Percentiles rank a stretch among this genome's conserved stretches.
Evolutionary conservation across 2,113 vertebrate species (phyloP).

Genomic region (Sorex fumeus): DNA sequence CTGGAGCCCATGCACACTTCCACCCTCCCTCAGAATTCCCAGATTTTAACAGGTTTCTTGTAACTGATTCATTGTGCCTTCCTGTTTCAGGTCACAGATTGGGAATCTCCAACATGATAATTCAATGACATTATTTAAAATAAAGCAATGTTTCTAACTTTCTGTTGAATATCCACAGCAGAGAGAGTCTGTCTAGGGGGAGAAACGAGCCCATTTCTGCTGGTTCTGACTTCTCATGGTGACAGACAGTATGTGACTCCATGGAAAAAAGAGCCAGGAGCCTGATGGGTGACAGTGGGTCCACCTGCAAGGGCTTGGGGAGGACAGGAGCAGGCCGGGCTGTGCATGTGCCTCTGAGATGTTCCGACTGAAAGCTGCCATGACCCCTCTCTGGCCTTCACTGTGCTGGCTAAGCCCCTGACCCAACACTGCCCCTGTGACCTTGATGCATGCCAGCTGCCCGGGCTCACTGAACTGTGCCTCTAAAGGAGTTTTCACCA

Average conservation of each 20-base stretch:
- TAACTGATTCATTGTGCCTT: too few species aligned
- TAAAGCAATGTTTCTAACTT: constrained; percentile 76
- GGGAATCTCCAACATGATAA: too few species aligned
- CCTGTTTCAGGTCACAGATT: not conserved
- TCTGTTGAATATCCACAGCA: constrained; percentile 56
- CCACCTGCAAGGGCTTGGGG: too few species aligned
- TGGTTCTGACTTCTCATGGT: not conserved
- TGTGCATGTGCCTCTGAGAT: too few species aligned
- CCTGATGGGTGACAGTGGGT: too few species aligned
- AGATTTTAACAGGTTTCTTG: too few species aligned
- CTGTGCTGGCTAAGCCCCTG: not conserved
- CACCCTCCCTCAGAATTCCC: not conserved
- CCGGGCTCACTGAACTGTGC: not conserved
- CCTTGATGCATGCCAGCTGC: not conserved
- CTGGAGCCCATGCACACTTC: too few species aligned
- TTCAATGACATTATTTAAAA: constrained; percentile 59
- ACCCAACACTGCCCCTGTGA: not conserved
- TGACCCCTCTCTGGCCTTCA: not conserved
- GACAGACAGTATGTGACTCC: too few species aligned
- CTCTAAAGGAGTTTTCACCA: not conserved
- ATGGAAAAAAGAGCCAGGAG: too few species aligned
- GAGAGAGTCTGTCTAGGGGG: not conserved
- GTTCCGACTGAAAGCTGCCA: too few species aligned
- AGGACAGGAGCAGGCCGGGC: too few species aligned
- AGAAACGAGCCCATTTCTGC: not conserved